Base-by-base conservation (phyloP, 1,140 invertebrate genomes). In the Tetramorium parvispinum region DNA sequence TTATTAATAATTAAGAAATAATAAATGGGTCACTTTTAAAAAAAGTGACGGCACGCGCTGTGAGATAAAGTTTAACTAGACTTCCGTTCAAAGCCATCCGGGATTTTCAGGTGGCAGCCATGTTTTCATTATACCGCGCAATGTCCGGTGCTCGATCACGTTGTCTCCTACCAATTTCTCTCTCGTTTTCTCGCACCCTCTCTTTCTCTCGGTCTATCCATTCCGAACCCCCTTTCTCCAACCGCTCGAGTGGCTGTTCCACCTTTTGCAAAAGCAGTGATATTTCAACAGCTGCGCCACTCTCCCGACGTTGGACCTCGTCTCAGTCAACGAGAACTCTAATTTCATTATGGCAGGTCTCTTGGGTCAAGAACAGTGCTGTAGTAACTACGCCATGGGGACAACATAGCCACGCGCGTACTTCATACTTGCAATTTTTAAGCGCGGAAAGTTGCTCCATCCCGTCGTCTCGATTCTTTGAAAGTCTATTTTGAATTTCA, bases 131-230 rank as follows among this genome's bases (percentile, higher is more conserved):
- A 93, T 86, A 89, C 57, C 88, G 68, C 78, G 79, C 89, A 91
- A 93, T 94, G 93, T 92, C 92, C 89, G 91, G 90, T 91, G 87
- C 93, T 94, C 92, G 90, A 93, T 94, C 93, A 94, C 89, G 79
- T 85, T 91, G 91, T 86, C 79, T 71, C 82, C 55, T 82, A 75
- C 49, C 68, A 77, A 71, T 81, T 57, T 76, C 61, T 63, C 61
- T 53, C 43, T 63, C 82, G 66, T 40, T 61, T 76, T 68, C 49
- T 66, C 53, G 27, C 59, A 21, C 55, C 40, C 70, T 85, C 61
- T 71, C 73, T 87, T 76, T 85, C 85, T 65, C 68, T 83, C 77
- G 57, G 86, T 82, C 90, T 87, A 53, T 78, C 78, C 85, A 49
- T 81, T 66, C 55, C 53, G 21, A 53, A 75, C n/a, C 57, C 61